Evolutionary conservation across 2,113 vertebrate species (phyloP).

Genomic region (Etia nguti): DNA sequence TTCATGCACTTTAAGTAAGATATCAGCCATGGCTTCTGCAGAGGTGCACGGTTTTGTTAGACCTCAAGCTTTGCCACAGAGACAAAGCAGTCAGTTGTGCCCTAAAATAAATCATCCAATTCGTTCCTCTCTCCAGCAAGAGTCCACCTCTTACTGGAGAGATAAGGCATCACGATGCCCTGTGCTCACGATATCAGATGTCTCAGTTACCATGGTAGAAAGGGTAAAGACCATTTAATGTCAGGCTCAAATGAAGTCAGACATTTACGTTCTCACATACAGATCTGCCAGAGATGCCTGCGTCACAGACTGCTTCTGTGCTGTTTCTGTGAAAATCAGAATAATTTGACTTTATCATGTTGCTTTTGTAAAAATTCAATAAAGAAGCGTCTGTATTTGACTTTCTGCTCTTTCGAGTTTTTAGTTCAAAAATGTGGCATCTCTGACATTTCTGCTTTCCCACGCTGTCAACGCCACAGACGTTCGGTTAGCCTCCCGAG

Average conservation of each 20-base stretch:
- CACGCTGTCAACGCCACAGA: neutral
- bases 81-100: neutral
- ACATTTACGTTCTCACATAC: neutral
- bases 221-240: neutral
- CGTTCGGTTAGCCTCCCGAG: neutral
- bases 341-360: neutral
- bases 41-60: neutral
- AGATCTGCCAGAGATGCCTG: neutral
- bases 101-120: constrained; percentile 5
- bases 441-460: neutral
- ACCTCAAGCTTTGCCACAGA: neutral
- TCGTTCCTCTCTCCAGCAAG: neutral
- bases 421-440: neutral
- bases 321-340: neutral
- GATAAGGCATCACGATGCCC: neutral
- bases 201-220: neutral
- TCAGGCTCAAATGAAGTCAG: neutral
- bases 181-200: neutral
- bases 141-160: neutral
- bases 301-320: neutral
- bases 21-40: neutral
- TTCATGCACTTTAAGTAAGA: neutral
- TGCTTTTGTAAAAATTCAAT: neutral
- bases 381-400: neutral
- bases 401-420: neutral